A percentile compares a stretch with the other conserved stretches of the same genome.
Evolutionary conservation across 2,888 invertebrate species (phyloP).

Genomic region (Imbricaverruca yamaguchii): DNA sequence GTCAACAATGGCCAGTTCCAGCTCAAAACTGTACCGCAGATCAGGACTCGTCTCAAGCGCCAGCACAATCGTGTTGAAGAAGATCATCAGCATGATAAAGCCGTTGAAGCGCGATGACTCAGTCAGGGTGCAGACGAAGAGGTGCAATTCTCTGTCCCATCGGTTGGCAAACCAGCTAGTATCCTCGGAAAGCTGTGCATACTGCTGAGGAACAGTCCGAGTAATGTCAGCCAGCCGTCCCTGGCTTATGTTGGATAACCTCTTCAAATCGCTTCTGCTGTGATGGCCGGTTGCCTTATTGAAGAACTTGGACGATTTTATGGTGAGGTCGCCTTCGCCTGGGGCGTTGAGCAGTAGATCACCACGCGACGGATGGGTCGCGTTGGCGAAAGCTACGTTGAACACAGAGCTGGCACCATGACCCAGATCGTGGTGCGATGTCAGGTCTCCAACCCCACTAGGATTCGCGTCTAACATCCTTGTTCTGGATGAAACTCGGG

Average conservation of each 20-base stretch:
- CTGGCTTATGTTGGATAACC: too few relatives aligned
- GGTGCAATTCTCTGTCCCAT: slow-evolving; percentile 31
- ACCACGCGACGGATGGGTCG: not conserved
- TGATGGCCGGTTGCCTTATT: not conserved
- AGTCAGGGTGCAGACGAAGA: slow-evolving; percentile 32
- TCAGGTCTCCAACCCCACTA: too few relatives aligned
- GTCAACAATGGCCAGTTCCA: slow-evolving; percentile 4
- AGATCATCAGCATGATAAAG: slow-evolving; percentile 34
- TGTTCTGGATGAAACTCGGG: too few relatives aligned
- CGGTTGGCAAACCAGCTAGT: not conserved
- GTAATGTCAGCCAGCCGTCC: too few relatives aligned
- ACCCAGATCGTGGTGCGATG: too few relatives aligned
- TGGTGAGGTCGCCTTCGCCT: not conserved
- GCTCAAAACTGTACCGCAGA: not conserved
- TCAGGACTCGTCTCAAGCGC: slow-evolving; percentile 32
- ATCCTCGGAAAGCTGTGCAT: too few relatives aligned
- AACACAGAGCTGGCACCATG: too few relatives aligned
- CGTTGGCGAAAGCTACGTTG: not conserved
- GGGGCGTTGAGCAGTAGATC: not conserved
- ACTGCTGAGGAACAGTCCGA: too few relatives aligned
- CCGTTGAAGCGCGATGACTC: slow-evolving; percentile 30
- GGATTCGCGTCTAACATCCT: too few relatives aligned
- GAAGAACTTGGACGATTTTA: not conserved
- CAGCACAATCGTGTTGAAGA: slow-evolving; percentile 33
- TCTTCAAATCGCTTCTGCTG: not conserved